Evolutionary conservation across 2,797 vertebrate genomes (phyloP), one percentile per base, ranked within the genome.

Genomic region (Mionectes olivaceus): DNA sequence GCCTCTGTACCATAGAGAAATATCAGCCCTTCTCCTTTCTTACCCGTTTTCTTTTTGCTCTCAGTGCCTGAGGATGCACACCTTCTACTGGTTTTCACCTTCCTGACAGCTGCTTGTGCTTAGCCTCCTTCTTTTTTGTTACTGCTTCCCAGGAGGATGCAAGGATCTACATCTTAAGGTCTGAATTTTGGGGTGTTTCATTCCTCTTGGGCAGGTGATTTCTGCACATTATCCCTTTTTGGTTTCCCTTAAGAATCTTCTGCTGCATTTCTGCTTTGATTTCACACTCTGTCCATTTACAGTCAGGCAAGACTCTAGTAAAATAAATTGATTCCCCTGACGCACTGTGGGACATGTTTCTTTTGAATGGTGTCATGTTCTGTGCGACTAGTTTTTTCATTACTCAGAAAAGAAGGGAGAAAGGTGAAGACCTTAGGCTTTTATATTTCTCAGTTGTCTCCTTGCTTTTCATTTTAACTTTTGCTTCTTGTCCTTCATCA

Each of bases 281-380:
- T 97, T 97, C 96, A 97, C 93, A 95, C 93, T 97, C 94, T 94
- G 85, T 94, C 86, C 78, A 23, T 53, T 90, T 95, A 88, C 76
- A 94, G 91, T 80, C 89, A 92, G 83, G 50, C 60, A 78, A 60
- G 53, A 74, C 47, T 86, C 80, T 74, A 91, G 91, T 67, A 87
- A 93, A 95, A 95, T 73, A 64, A 94, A 94, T 90, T 43, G 39
- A 81, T 92, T 96, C 80, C 87, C 64, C 27, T 21, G 28, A 33
- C 1, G 3, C n/a, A 4, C 74, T 35, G 60, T 82, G 85, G 80
- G 89, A 89, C 44, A 7, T 61, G 82, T 92, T 95, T 96, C 92
- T 96, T 88, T 75, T 83, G 60, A 95, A 80, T 15, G 47, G 88
- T 86, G 85, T 94, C 60, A 32, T 89, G 84, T 74, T 94, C 87